phyloP scores from a whole-genome alignment of 2,797 vertebrate genomes.

The Centroberyx gerrardi region DNA sequence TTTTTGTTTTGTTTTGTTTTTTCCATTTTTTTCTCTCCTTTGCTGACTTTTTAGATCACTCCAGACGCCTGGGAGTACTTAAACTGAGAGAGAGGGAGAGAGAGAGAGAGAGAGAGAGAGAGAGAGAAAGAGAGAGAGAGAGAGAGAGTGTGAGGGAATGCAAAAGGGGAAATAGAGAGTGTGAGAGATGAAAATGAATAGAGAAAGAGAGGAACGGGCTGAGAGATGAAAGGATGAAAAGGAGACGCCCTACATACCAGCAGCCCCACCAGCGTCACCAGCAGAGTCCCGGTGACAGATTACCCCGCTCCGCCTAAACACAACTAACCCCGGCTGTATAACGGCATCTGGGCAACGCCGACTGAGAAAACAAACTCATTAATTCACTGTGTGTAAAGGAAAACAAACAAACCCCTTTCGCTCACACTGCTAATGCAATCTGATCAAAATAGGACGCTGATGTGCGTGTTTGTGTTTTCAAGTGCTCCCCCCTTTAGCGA shows the following conservation, averaged over 20 bases:
- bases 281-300: conserved; percentile 65
- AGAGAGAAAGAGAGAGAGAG: conserved; percentile 18
- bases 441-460: conserved; percentile 59
- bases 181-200: conserved; percentile 42
- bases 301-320: conserved; percentile 52
- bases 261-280: conserved; percentile 36
- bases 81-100: conserved; percentile 25
- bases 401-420: conserved; percentile 72
- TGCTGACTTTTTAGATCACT: conserved; percentile 36
- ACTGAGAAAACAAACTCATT: conserved; percentile 77
- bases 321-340: conserved; percentile 49
- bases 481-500: conserved; percentile 37
- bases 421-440: conserved; percentile 55
- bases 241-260: conserved; percentile 61
- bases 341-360: conserved; percentile 46
- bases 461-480: conserved; percentile 54
- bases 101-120: conserved; percentile 6
- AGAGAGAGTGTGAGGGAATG: conserved; percentile 24
- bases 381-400: conserved; percentile 65
- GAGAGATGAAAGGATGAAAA: conserved; percentile 53
- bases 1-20: too few species aligned
- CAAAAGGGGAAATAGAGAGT: conserved; percentile 32
- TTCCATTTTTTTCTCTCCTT: conserved; percentile 35
- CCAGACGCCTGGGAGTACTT: conserved; percentile 62
- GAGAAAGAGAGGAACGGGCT: conserved; percentile 45